These are phyloP conservation scores for Cossypha heuglini DNA, from an alignment of 2,797 vertebrate species.

Conservation along the genomic window DNA sequence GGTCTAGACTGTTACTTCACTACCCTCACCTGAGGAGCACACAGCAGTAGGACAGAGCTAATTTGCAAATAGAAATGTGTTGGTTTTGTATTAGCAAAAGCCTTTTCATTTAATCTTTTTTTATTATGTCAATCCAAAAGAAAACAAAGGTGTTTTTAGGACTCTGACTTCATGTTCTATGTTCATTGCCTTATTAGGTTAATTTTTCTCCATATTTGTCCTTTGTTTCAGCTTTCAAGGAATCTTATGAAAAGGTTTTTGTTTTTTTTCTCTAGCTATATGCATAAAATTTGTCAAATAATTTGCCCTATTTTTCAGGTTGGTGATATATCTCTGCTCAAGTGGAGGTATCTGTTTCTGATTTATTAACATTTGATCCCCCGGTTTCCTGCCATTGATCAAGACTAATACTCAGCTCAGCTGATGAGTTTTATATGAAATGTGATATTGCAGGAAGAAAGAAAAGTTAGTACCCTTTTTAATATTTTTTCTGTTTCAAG, in stretches of 20 bases:
- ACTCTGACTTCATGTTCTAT: background rate
- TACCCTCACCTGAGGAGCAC: background rate
- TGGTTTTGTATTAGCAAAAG: background rate
- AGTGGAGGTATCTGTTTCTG: constrained; percentile 88
- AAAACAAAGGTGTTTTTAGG: background rate
- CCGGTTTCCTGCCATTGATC: constrained; percentile 99
- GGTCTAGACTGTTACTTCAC: background rate
- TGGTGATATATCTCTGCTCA: constrained; percentile 75
- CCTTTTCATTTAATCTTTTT: background rate
- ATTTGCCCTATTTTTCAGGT: constrained; percentile 78
- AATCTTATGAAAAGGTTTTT: background rate
- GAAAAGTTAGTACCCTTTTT: constrained; percentile 74
- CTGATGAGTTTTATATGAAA: constrained; percentile 93
- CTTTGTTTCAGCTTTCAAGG: constrained; percentile 30
- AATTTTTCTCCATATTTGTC: background rate
- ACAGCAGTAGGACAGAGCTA: background rate
- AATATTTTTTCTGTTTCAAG: constrained; percentile 66
- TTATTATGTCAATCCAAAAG: background rate
- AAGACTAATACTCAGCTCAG: constrained; percentile 85
- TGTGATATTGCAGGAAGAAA: constrained; percentile 82
- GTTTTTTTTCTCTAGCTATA: constrained; percentile 8
- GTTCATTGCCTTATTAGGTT: background rate
- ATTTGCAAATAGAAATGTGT: background rate
- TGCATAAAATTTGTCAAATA: constrained; percentile 72
- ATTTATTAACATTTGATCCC: constrained; percentile 93